These are phyloP conservation scores for Dicerorhinus sumatrensis DNA, from an alignment of 2,113 vertebrate species.

Conservation along the genomic window DNA sequence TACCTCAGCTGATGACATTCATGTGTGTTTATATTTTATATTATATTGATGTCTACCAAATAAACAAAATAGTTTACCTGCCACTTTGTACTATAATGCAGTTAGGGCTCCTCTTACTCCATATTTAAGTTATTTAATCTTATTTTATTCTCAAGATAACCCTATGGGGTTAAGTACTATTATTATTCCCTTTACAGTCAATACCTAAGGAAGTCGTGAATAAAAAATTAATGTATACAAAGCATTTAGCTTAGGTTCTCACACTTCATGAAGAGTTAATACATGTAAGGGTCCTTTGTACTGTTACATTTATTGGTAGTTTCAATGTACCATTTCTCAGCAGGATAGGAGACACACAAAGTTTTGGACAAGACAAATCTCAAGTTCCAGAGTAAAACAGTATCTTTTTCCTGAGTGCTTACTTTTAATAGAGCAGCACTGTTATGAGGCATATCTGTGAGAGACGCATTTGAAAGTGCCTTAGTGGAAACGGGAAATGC, in stretches of 20 bases:
- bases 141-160: background rate
- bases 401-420: background rate
- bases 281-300: background rate
- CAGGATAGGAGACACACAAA: background rate
- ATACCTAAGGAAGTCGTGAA: background rate
- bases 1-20: background rate
- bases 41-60: background rate
- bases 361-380: background rate
- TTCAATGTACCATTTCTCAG: background rate
- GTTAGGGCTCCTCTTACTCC: background rate
- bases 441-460: background rate
- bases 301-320: background rate
- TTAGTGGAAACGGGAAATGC: background rate
- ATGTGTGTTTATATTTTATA: too few relatives aligned
- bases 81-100: background rate
- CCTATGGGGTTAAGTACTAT: background rate
- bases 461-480: background rate
- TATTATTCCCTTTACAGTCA: background rate
- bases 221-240: background rate
- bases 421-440: background rate
- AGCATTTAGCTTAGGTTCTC: background rate
- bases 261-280: background rate
- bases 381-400: background rate
- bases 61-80: background rate
- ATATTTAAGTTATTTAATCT: background rate